Evolutionary conservation across 2,797 vertebrate genomes (phyloP), one percentile per base, ranked within the genome.

Genomic region (Diplodus sargus): DNA sequence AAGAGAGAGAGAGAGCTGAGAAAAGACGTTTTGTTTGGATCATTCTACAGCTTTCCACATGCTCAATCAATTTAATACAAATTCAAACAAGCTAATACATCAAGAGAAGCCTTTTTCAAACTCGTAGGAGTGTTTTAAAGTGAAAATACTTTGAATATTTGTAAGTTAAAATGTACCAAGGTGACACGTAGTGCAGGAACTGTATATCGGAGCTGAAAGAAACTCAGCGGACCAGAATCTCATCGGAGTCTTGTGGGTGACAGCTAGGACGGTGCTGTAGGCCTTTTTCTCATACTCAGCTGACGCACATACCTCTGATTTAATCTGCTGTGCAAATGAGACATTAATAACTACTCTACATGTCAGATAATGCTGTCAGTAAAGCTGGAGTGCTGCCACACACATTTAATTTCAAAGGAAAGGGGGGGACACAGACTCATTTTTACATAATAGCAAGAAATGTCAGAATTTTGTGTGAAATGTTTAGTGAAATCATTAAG

Each of bases 271-370:
- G 43, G 83, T 39, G 70, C 79, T 48, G 70, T 20, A 23, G 59
- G 67, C 56, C 39, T 74, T 83, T 34, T 86, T 90, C 89, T 86
- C 87, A 84, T 76, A 69, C 87, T 76, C 66, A 60, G 85, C 70
- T 69, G 62, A 87, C 61, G 73, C 79, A 67, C 88, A 93, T 93
- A 89, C 90, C 92, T 89, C 74, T 18, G 84, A 85, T 77, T 87
- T 89, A 93, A 92, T 90, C 85, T 87, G 70, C 84, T 83, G 86
- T 87, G 64, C 70, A 89, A 90, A 93, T 85, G 74, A 82, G 64
- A 85, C 58, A 84, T 81, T 88, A 84, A 88, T 90, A 84, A 79
- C 73, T 11, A 25, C 72, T 53, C 67, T 51, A 69, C 77, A 74
- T 74, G 82, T 89, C 80, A 88, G 65, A 64, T 56, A 57, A 60